Evolutionary conservation across 2,888 invertebrate genomes (phyloP).

Genomic region (Microctonus brassicae): DNA sequence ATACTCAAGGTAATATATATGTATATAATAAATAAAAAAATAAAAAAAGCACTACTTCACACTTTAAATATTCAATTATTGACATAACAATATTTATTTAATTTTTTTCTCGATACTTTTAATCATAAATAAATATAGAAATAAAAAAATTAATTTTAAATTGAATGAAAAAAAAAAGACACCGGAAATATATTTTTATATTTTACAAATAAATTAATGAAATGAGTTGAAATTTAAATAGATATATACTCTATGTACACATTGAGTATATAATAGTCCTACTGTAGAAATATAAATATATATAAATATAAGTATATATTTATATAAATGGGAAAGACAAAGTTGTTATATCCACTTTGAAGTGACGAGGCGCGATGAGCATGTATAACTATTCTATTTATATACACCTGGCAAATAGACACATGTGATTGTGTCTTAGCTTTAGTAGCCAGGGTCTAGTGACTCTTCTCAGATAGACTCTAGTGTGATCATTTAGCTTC

Average conservation of each 20-base stretch:
- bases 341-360: not conserved
- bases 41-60: not conserved
- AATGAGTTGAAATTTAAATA: not conserved
- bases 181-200: not conserved
- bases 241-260: not conserved
- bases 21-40: conserved; percentile 5
- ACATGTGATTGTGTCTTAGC: not conserved
- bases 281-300: too few species aligned
- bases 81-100: not conserved
- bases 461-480: not conserved
- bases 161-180: not conserved
- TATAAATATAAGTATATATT: too few species aligned
- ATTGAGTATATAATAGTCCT: too few species aligned
- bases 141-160: too few species aligned
- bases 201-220: not conserved
- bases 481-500: not conserved
- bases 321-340: not conserved
- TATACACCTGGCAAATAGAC: not conserved
- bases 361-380: not conserved
- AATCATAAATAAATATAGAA: not conserved
- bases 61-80: not conserved
- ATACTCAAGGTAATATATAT: not conserved
- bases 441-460: not conserved
- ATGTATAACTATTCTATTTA: not conserved
- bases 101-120: not conserved